Base-by-base conservation (phyloP, 2,797 vertebrate species). In the Apodemus agrarius region DNA sequence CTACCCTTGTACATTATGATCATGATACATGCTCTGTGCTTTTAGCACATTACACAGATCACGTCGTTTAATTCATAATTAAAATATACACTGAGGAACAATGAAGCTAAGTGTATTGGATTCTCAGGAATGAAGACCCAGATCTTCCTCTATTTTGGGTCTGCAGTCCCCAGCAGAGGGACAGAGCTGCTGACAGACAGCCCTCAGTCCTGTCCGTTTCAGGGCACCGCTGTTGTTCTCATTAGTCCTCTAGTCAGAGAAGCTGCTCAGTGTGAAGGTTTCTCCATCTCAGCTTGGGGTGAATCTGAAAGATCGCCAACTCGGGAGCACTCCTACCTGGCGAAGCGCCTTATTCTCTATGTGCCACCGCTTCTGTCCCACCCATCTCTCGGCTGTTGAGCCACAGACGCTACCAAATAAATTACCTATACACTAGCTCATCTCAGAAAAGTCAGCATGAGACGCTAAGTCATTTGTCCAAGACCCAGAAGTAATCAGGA, bases 1-100 rank as follows among this genome's bases (percentile, higher is more conserved):
- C 76, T 74, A 29, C 46, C 26, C 22, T 40, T 34, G n/a, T 74
- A 24, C 3, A 43, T 0, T 78, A n/a, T 0, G 4, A 84, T 80
- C 59, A 78, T 16, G 72, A 37, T 34, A n/a, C 4, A 72, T 89
- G 75, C 26, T 76, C 49, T 34, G 89, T 8, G 10, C 16, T 85
- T 75, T 89, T 87, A 89, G 75, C 34, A 89, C 26, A 86, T 74
- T 74, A 9, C 17, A 76, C n/a, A n/a, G 43, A 75, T 21, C 13
- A 59, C 40, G 34, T 65, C 57, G 86, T 81, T 93, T 92, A 67
- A 94, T 86, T 94, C 29, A 92, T 40, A 89, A 79, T 43, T 43
- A 75, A 87, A 72, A 85, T 57, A 86, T 37, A 93, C 95, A 88
- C 10, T n/a, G n/a, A 95, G 7, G 4, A 5, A 24, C 3, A 80